Conservation (phyloP, 37 sponge, comb jelly and placozoan genomes). For the Crambe crambe region DNA sequence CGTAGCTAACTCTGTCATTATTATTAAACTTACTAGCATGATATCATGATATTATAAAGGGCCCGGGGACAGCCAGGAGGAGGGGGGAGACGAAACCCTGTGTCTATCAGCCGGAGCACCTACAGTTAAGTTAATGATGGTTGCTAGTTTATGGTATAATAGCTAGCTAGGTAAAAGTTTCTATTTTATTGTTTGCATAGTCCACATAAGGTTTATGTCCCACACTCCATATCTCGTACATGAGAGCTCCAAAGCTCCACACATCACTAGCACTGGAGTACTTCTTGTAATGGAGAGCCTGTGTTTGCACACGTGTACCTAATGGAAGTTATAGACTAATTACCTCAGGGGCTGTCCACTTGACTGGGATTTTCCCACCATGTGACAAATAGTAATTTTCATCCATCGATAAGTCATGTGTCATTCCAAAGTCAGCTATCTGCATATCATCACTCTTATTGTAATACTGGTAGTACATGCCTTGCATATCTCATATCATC, state of each 20-base stretch:
- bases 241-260: not conserved
- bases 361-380: not conserved
- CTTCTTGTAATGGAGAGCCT: not conserved
- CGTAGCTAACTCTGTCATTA: too few relatives aligned
- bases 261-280: not conserved
- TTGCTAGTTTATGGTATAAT: not conserved
- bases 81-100: not conserved
- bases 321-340: too few relatives aligned
- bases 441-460: not conserved
- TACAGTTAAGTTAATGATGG: not conserved
- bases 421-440: constrained; percentile 4
- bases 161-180: not conserved
- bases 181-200: not conserved
- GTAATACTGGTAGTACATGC: too few relatives aligned
- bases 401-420: not conserved
- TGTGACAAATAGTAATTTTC: not conserved
- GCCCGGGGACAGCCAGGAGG: not conserved
- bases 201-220: not conserved
- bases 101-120: not conserved
- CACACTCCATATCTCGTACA: not conserved
- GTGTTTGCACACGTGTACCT: not conserved
- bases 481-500: too few relatives aligned
- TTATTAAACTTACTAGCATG: not conserved
- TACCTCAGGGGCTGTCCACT: not conserved
- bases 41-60: not conserved